Evolutionary conservation across 1,140 invertebrate species (phyloP).

Genomic region (Carposina sasakii): DNA sequence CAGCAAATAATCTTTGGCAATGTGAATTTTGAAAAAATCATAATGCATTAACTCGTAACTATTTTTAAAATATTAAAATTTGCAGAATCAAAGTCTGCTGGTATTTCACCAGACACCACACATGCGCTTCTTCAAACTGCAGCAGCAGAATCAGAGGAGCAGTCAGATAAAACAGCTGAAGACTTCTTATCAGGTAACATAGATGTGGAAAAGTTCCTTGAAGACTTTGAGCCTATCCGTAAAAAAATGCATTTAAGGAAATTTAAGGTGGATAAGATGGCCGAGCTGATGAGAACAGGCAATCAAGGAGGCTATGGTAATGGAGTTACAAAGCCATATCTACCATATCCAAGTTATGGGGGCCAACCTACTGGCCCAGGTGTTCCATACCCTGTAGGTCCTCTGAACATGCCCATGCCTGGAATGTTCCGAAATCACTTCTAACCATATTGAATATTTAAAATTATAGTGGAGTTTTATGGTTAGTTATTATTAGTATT

Average conservation of each 20-base stretch:
- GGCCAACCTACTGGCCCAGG: conserved; percentile 39
- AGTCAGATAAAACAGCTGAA: conserved; percentile 85
- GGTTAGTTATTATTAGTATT: too few species aligned
- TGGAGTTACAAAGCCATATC: conserved; percentile 48
- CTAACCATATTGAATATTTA: too few species aligned
- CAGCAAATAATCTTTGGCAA: too few species aligned
- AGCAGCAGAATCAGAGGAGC: conserved; percentile 89
- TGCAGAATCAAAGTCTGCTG: conserved; percentile 79
- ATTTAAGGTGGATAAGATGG: conserved; percentile 91
- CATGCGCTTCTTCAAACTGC: conserved; percentile 88
- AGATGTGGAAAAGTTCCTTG: conserved; percentile 85
- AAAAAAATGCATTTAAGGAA: conserved; percentile 86
- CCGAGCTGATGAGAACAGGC: conserved; percentile 77
- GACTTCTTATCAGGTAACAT: conserved; percentile 82
- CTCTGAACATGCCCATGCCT: conserved; percentile 76
- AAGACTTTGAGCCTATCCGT: conserved; percentile 81
- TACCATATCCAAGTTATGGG: conserved; percentile 63
- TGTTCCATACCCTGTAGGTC: conserved; percentile 73
- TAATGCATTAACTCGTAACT: too few species aligned
- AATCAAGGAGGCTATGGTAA: conserved; percentile 50
- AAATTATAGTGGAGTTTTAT: too few species aligned
- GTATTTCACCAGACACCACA: conserved; percentile 84
- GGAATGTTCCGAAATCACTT: conserved; percentile 67
- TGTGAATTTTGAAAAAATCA: too few species aligned
- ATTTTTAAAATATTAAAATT: too few species aligned